Conservation (phyloP, 2,797 vertebrate species). For the Enteromius fasciolatus region DNA sequence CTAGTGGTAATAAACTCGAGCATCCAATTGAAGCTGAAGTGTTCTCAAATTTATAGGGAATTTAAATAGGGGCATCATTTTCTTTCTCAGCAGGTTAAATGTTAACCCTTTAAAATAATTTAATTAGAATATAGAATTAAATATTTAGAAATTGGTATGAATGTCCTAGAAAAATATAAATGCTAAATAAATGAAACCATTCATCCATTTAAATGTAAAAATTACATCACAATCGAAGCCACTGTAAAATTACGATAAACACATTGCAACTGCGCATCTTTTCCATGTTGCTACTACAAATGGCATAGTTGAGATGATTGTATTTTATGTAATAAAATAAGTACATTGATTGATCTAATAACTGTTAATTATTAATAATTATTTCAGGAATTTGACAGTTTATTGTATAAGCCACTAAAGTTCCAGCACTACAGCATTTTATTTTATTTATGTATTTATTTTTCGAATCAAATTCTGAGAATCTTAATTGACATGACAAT, state of each 20-base stretch:
- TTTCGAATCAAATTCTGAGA: neutral
- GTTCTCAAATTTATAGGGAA: constrained; percentile 77
- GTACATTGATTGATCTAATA: neutral
- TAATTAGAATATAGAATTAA: constrained; percentile 66
- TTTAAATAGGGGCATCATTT: constrained; percentile 76
- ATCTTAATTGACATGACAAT: constrained; percentile 31
- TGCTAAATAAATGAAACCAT: constrained; percentile 27
- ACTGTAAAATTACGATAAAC: neutral
- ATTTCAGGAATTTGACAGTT: neutral
- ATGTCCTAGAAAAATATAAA: constrained; percentile 52
- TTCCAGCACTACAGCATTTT: neutral
- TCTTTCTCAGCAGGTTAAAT: constrained; percentile 68
- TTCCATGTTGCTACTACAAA: neutral
- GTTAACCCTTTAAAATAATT: constrained; percentile 66
- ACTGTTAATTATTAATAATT: neutral
- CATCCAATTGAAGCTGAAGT: constrained; percentile 78
- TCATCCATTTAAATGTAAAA: neutral
- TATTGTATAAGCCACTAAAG: neutral
- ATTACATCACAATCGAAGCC: neutral
- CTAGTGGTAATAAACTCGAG: constrained; percentile 78
- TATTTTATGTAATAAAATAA: neutral
- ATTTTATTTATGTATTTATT: neutral
- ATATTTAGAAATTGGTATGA: constrained; percentile 60
- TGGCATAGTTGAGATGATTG: neutral
- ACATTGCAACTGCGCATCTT: neutral